Evolutionary conservation across 2,888 invertebrate genomes (phyloP).

Genomic region (Noctua janthe): DNA sequence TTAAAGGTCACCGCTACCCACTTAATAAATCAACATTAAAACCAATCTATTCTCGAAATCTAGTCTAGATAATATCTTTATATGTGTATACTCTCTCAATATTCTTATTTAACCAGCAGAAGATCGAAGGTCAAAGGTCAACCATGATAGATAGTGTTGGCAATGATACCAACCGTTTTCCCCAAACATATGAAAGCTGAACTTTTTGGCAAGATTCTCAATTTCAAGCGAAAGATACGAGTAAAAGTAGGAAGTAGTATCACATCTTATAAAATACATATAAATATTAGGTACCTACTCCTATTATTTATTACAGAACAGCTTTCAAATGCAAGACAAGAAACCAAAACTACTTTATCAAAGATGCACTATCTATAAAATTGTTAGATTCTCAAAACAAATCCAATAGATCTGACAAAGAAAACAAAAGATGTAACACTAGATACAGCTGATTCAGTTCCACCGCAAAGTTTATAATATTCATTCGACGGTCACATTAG

Average conservation of each 20-base stretch:
- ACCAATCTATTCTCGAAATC: conserved; percentile 7
- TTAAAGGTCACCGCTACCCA: background rate
- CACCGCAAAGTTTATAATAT: conserved; percentile 79
- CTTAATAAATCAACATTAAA: conserved; percentile 21
- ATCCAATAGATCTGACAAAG: background rate
- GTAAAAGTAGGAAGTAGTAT: conserved; percentile 44
- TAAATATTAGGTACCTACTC: background rate
- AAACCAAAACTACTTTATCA: background rate
- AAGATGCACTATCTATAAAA: background rate
- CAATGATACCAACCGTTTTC: conserved; percentile 45
- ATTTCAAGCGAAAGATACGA: conserved; percentile 59
- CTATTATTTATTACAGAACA: conserved; percentile 6
- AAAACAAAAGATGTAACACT: conserved; percentile 5
- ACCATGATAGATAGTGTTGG: conserved; percentile 47
- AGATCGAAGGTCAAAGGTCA: conserved; percentile 46
- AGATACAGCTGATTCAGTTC: conserved; percentile 28
- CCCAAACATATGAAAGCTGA: conserved; percentile 44
- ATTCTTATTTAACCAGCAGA: conserved; percentile 20
- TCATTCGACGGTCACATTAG: conserved; percentile 83
- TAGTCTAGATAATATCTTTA: conserved; percentile 11
- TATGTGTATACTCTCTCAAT: background rate
- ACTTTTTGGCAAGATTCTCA: conserved; percentile 52
- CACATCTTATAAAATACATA: conserved; percentile 33
- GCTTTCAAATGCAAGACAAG: background rate
- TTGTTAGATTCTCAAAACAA: background rate